phyloP scores from a whole-genome alignment of 2,113 vertebrate species.

The Vulpes lagopus region DNA sequence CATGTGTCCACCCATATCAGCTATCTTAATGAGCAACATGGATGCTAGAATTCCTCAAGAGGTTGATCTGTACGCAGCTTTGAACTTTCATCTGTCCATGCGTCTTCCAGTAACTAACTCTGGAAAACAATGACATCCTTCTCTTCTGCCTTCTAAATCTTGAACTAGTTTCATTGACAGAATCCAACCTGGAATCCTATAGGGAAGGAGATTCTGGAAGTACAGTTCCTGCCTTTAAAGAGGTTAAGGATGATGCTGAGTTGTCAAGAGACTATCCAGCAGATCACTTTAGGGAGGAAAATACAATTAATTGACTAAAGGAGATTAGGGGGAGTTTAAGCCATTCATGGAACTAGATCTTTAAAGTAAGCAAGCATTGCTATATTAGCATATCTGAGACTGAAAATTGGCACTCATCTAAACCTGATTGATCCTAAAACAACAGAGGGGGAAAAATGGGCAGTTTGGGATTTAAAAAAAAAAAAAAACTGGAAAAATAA shows the following conservation, averaged over 20 bases:
- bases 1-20: neutral
- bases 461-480: neutral
- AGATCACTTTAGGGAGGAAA: neutral
- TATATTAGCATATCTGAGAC: neutral
- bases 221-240: neutral
- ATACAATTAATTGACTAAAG: neutral
- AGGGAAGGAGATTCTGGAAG: conserved; percentile 10
- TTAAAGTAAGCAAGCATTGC: neutral
- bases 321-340: neutral
- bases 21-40: neutral
- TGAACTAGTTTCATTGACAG: neutral
- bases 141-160: neutral
- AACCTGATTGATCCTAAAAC: neutral
- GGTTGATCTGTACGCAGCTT: neutral
- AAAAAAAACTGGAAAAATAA: neutral
- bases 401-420: neutral
- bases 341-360: neutral
- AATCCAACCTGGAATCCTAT: neutral
- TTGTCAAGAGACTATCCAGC: neutral
- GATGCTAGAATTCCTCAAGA: neutral
- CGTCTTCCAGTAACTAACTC: conserved; percentile 21
- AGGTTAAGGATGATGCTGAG: neutral
- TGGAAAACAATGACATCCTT: neutral
- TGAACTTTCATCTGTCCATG: neutral
- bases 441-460: neutral